Evolutionary conservation across 2,888 invertebrate genomes (phyloP).

Genomic region (Cantharis flavilabris): DNA sequence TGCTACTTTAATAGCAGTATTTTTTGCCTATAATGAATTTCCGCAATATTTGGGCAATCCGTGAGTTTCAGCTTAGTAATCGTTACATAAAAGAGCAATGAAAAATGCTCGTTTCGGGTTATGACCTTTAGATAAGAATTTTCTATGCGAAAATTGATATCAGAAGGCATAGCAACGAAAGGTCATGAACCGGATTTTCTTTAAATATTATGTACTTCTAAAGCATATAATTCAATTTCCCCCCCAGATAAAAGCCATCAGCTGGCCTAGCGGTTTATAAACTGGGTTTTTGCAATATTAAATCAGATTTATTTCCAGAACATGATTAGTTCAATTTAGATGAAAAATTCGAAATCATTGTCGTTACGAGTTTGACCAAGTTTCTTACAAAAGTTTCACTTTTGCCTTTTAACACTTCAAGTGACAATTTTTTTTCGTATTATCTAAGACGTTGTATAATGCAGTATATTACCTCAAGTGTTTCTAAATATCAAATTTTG

Average conservation of each 20-base stretch:
- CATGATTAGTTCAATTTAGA: background rate
- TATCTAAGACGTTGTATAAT: background rate
- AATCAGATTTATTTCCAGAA: background rate
- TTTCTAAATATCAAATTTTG: background rate
- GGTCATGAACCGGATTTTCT: conserved; percentile 11
- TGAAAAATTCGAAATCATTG: background rate
- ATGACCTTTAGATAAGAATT: conserved; percentile 8
- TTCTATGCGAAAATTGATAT: background rate
- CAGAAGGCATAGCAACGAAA: background rate
- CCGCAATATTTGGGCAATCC: background rate
- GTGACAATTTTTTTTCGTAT: background rate
- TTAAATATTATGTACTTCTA: background rate
- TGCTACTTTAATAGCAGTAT: conserved; percentile 8
- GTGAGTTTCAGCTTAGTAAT: background rate
- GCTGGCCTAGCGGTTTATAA: background rate
- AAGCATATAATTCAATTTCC: background rate
- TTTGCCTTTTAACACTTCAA: background rate
- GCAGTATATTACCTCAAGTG: background rate
- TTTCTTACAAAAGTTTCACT: background rate
- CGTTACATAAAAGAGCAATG: background rate
- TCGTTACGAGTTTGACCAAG: background rate
- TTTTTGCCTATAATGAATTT: background rate
- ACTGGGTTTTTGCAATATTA: background rate
- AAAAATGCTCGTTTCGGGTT: background rate
- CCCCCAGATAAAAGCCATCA: background rate